Evolutionary conservation across 2,888 invertebrate species (phyloP).

Genomic region (Halictus quadricinctus): DNA sequence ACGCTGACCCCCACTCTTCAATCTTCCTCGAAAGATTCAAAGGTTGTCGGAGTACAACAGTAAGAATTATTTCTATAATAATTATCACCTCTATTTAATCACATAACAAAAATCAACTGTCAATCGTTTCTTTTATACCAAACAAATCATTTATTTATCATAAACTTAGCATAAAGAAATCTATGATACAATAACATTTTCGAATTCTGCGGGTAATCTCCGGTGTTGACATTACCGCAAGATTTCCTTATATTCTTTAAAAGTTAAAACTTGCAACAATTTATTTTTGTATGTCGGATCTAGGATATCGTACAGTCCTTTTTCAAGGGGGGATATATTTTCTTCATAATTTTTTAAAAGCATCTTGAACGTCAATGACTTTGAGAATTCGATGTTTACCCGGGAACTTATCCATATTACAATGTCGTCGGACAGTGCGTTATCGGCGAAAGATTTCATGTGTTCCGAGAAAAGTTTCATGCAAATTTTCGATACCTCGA

Average conservation of each 20-base stretch:
- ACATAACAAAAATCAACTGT: not conserved
- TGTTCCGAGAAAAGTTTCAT: constrained; percentile 40
- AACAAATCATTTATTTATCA: not conserved
- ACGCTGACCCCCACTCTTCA: not conserved
- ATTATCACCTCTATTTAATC: not conserved
- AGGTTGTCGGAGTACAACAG: not conserved
- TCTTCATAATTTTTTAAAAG: constrained; percentile 65
- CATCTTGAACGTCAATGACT: constrained; percentile 59
- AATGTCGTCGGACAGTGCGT: constrained; percentile 53
- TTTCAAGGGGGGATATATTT: constrained; percentile 55
- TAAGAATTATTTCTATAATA: not conserved
- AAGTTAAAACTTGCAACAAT: constrained; percentile 69
- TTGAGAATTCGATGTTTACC: constrained; percentile 50
- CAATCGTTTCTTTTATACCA: not conserved
- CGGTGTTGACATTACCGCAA: not conserved
- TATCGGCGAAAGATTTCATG: constrained; percentile 44
- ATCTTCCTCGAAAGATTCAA: not conserved
- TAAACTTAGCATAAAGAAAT: not conserved
- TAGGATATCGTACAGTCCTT: constrained; percentile 66
- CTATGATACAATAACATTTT: not conserved
- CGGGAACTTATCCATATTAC: constrained; percentile 69
- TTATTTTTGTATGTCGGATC: constrained; percentile 75
- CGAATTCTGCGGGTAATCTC: not conserved
- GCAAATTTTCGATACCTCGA: constrained; percentile 67
- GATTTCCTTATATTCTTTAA: constrained; percentile 44